Evolutionary conservation across 2,113 vertebrate genomes (phyloP).

Genomic region (Chinchilla lanigera): DNA sequence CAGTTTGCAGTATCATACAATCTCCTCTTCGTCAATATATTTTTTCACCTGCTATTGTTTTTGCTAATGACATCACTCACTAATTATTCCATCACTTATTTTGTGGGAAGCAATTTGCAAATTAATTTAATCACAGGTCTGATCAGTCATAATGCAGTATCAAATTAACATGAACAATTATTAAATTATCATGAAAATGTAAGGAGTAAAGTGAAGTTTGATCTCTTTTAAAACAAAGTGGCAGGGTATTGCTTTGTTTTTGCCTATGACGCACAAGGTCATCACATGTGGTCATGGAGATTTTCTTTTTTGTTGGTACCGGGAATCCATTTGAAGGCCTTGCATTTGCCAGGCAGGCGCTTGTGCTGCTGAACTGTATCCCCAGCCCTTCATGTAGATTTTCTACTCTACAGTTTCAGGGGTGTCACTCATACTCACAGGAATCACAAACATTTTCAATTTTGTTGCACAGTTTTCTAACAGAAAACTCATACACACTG

Average conservation of each 20-base stretch:
- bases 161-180: background rate
- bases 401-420: background rate
- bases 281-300: background rate
- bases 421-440: background rate
- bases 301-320: background rate
- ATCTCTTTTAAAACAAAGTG: background rate
- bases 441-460: background rate
- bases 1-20: background rate
- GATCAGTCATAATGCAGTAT: background rate
- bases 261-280: background rate
- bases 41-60: background rate
- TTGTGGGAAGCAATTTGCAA: background rate
- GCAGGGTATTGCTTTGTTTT: background rate
- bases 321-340: no score
- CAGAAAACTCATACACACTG: background rate
- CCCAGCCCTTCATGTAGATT: background rate
- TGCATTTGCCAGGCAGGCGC: no score
- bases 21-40: background rate
- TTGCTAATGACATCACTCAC: background rate
- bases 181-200: constrained; percentile 18
- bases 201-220: background rate
- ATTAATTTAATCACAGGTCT: background rate
- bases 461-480: background rate
- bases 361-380: no score
- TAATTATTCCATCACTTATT: constrained; percentile 8